Conservation (phyloP, 1,140 invertebrate species). For the Drosophila ambigua region DNA sequence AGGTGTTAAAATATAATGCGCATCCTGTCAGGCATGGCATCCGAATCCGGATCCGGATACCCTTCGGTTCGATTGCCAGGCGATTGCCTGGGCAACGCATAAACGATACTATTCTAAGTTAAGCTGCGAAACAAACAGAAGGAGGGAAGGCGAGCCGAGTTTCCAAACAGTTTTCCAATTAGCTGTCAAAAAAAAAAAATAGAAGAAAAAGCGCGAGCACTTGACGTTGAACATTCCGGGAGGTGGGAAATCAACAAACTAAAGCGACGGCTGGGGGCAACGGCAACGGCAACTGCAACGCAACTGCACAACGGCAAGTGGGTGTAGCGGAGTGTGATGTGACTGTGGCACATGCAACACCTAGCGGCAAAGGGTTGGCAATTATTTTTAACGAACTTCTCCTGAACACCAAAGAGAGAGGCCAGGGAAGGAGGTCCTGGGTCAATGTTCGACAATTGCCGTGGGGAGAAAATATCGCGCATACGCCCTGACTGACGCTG, state of each 20-base stretch:
- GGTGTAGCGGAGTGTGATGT: no score
- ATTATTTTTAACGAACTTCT: slow-evolving; percentile 75
- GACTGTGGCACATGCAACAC: slow-evolving; percentile 33
- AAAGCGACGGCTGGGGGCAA: slow-evolving; percentile 22
- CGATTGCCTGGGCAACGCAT: slow-evolving; percentile 33
- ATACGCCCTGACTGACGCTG: slow-evolving; percentile 49
- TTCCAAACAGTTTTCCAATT: slow-evolving; percentile 67
- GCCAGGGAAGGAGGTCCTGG: slow-evolving; percentile 29
- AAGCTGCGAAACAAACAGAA: slow-evolving; percentile 18
- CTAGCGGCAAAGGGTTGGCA: slow-evolving; percentile 40
- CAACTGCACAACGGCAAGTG: not conserved
- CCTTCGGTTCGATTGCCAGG: slow-evolving; percentile 1
- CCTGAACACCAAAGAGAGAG: not conserved
- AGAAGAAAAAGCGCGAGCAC: slow-evolving; percentile 4
- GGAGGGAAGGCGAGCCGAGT: slow-evolving; percentile 5
- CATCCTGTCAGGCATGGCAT: slow-evolving; percentile 26
- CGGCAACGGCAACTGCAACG: no score
- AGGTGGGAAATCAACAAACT: slow-evolving; percentile 28
- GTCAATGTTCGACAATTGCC: slow-evolving; percentile 54
- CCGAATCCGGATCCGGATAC: not conserved
- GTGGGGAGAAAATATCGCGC: slow-evolving; percentile 26
- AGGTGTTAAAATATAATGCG: slow-evolving; percentile 81
- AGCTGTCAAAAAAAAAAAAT: slow-evolving; percentile 51
- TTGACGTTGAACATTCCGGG: slow-evolving; percentile 21
- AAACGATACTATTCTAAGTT: not conserved